Conservation (phyloP, 2,888 invertebrate genomes). For the Drosophila subsilvestris region DNA sequence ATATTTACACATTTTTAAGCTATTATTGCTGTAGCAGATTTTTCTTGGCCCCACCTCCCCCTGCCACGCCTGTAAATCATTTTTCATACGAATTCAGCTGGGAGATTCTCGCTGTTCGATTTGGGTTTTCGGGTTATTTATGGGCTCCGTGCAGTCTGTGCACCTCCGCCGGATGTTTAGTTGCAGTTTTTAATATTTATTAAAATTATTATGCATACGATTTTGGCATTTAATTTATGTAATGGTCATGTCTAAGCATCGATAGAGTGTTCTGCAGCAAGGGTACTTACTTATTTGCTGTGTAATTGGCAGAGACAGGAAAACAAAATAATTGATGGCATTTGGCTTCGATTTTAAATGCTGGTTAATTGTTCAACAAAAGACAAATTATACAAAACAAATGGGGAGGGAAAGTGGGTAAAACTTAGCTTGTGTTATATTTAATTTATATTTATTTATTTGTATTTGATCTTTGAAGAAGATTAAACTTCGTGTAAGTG, state of each 20-base stretch:
- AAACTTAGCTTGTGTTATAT: too few relatives aligned
- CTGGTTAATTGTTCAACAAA: neutral
- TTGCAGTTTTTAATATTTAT: constrained; percentile 57
- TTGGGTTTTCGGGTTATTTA: constrained; percentile 59
- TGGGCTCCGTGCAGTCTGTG: constrained; percentile 58
- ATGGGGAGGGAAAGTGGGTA: too few relatives aligned
- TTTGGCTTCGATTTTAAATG: neutral
- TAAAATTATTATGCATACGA: constrained; percentile 67
- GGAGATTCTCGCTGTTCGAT: constrained; percentile 55
- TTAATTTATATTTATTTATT: too few relatives aligned
- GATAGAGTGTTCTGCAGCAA: neutral
- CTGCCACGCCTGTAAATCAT: constrained; percentile 40
- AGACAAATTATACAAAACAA: too few relatives aligned
- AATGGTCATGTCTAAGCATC: constrained; percentile 27
- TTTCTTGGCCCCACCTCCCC: constrained; percentile 3
- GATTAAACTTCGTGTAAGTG: too few relatives aligned
- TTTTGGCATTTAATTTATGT: constrained; percentile 59
- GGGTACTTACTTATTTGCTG: constrained; percentile 11
- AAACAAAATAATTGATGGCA: constrained; percentile 21
- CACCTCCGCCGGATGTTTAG: constrained; percentile 78
- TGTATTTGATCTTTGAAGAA: too few relatives aligned
- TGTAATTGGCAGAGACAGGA: constrained; percentile 18
- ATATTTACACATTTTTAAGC: constrained; percentile 78
- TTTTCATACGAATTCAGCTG: constrained; percentile 51
- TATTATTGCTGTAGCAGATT: constrained; percentile 61